Evolutionary conservation across 2,888 invertebrate genomes (phyloP), one percentile per base, ranked within the genome.

Genomic region (Oscheius onirici): DNA sequence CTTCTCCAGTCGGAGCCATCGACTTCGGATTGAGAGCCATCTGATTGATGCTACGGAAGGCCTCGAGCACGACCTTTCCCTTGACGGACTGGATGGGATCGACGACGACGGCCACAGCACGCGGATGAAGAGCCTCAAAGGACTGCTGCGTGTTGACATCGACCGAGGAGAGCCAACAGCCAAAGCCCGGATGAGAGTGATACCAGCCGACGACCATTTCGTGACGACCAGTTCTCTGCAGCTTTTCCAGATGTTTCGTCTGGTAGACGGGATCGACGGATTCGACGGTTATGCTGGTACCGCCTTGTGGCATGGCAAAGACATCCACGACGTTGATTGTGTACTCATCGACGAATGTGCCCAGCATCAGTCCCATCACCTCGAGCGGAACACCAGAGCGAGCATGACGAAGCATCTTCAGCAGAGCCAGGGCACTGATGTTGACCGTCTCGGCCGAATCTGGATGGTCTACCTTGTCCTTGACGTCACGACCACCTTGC

Each of bases 71-170:
- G 15, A 83, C 83, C 78, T 86, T 86, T 66, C 99, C 99, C 90
- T 99, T 99, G 2, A 99, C 99, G 72, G 96, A 96, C 88, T 99
- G 99, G 86, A 99, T 99, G 6, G 99, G 99, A 90, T 99, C 99
- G 40, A 99, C 97, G 0, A 99, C 99, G 51, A 99, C 97, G 75
- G 99, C 99, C 0, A 99, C 97, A 24, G 99, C 97, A 86, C 99
- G 91, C 88, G 99, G 97, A 43, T 96, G 96, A 10, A 99, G 91
- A 0, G 97, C 97, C 72, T 84, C 84, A 66, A 84, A 84, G 22
- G 79, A 75, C 67, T 84, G 82, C 67, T 84, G 84, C 10, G 84
- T 84, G 65, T 77, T 71, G 24, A 82, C 97, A 89, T 99, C 99
- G 8, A 99, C 97, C 52, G 80, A 84, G n/a, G 99, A 99, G 75